Conservation (phyloP, 1,140 invertebrate genomes). For the Pogonus chalceus region DNA sequence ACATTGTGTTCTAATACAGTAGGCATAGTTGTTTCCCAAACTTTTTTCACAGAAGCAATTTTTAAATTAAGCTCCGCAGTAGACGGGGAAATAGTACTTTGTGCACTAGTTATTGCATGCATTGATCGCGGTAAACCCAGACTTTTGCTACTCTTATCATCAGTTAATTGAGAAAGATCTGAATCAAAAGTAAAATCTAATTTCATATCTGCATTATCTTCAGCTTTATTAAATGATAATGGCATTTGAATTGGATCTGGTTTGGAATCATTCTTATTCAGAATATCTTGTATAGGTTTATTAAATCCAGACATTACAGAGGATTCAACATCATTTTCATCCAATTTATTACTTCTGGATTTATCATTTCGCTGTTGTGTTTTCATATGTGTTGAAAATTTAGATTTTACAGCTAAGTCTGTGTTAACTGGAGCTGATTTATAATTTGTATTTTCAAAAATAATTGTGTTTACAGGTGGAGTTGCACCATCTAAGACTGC, state of each 20-base stretch:
- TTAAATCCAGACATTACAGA: constrained; percentile 43
- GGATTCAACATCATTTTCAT: constrained; percentile 23
- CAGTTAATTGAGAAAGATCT: constrained; percentile 62
- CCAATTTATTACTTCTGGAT: constrained; percentile 23
- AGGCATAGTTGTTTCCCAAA: constrained; percentile 65
- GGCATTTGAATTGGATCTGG: constrained; percentile 50
- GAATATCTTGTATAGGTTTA: constrained; percentile 48
- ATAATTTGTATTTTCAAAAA: constrained; percentile 88
- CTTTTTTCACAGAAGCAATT: constrained; percentile 88
- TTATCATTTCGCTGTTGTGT: constrained; percentile 25
- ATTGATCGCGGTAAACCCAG: constrained; percentile 46
- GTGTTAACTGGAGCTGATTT: constrained; percentile 46
- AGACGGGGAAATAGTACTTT: constrained; percentile 52
- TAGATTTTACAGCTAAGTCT: constrained; percentile 39
- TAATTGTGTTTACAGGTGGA: constrained; percentile 76
- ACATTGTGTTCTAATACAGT: constrained; percentile 56
- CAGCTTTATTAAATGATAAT: constrained; percentile 50
- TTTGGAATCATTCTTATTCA: constrained; percentile 37
- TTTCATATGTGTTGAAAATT: constrained; percentile 41
- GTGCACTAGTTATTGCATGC: constrained; percentile 44
- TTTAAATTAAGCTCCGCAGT: constrained; percentile 86
- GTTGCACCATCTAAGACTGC: constrained; percentile 59
- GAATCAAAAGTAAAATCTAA: constrained; percentile 81
- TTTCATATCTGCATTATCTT: constrained; percentile 81
- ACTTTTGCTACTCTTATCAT: constrained; percentile 54